These are phyloP conservation scores for Cyanoramphus novaezelandiae DNA, from an alignment of 2,113 vertebrate genomes.

Conservation along the genomic window DNA sequence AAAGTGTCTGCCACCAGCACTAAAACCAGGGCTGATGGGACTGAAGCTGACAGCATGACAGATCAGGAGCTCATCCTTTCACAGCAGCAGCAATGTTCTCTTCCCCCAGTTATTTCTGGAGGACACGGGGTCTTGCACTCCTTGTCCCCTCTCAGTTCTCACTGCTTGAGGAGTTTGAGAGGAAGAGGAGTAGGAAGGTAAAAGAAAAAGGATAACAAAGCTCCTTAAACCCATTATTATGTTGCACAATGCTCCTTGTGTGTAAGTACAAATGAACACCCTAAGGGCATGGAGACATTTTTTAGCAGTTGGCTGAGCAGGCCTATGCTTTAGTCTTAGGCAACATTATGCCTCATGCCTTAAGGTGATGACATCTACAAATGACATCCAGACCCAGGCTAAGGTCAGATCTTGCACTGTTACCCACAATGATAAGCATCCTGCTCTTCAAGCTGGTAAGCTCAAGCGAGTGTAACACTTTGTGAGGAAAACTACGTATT, in stretches of 20 bases:
- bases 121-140: fast-evolving
- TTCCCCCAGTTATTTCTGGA: fast-evolving
- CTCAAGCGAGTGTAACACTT: background rate
- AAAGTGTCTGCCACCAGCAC: background rate
- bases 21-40: background rate
- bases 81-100: background rate
- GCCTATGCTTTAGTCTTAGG: background rate
- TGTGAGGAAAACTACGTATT: background rate
- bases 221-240: background rate
- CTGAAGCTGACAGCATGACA: background rate
- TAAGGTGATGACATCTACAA: background rate
- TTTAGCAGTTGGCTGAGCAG: background rate
- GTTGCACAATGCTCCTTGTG: fast-evolving
- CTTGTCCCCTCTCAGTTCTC: background rate
- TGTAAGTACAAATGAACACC: background rate
- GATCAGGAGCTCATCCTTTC: background rate
- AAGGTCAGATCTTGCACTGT: background rate
- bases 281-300: background rate
- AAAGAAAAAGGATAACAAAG: background rate
- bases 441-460: background rate
- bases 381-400: background rate
- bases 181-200: background rate
- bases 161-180: background rate
- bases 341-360: background rate
- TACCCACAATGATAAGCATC: background rate